phyloP scores from a whole-genome alignment of 1,140 invertebrate genomes.

The Notospermus geniculatus region DNA sequence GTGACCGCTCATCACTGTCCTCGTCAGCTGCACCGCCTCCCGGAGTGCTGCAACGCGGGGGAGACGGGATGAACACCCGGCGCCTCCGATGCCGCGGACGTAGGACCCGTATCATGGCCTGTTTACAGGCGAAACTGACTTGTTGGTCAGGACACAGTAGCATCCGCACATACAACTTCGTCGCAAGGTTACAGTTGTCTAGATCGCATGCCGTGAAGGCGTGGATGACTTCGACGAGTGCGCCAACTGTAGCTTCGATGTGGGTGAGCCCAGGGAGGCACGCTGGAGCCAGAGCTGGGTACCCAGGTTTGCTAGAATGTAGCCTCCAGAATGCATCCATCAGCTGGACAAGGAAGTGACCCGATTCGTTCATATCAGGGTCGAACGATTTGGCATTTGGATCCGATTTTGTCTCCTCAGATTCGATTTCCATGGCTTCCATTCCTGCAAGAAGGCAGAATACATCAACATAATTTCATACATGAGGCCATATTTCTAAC shows the following conservation, averaged over 20 bases:
- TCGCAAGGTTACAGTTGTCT: slow-evolving; percentile 63
- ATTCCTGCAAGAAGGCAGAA: too few relatives aligned
- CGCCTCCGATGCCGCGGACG: slow-evolving; percentile 72
- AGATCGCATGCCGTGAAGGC: slow-evolving; percentile 76
- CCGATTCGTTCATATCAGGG: slow-evolving; percentile 34
- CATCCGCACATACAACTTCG: slow-evolving; percentile 69
- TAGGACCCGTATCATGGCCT: slow-evolving; percentile 79
- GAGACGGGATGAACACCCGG: slow-evolving; percentile 76
- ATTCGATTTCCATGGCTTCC: too few relatives aligned
- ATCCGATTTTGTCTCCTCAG: too few relatives aligned
- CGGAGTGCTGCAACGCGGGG: slow-evolving; percentile 66
- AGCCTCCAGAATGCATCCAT: slow-evolving; percentile 64
- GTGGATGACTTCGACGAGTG: slow-evolving; percentile 87
- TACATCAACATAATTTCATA: too few relatives aligned
- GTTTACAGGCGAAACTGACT: slow-evolving; percentile 88
- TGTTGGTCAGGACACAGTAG: slow-evolving; percentile 67
- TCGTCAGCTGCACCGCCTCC: slow-evolving; percentile 36
- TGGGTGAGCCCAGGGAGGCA: slow-evolving; percentile 69
- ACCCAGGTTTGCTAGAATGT: slow-evolving; percentile 67
- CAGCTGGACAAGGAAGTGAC: slow-evolving; percentile 50
- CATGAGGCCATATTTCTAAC: too few relatives aligned
- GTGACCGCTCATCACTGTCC: background rate
- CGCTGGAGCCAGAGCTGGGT: slow-evolving; percentile 75
- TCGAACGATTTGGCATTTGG: slow-evolving; percentile 5
- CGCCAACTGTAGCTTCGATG: slow-evolving; percentile 73